Evolutionary conservation across 1,140 invertebrate species (phyloP), one percentile per base, ranked within the genome.

Genomic region (Bombus breviceps): DNA sequence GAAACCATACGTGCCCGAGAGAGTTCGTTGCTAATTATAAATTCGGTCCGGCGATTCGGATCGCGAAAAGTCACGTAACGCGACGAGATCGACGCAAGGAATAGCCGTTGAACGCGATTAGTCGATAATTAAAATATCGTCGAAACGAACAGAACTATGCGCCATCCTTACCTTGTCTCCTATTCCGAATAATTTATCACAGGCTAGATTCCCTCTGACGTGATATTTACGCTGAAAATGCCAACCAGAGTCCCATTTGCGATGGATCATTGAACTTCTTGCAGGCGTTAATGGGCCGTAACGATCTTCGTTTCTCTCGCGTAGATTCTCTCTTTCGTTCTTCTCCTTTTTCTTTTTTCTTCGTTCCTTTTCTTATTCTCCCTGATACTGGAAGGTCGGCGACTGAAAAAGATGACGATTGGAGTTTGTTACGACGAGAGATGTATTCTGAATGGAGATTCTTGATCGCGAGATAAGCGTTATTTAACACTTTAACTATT

Each of bases 11-110:
- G 86, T 80, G 76, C 47, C 41, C 15, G 39, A 64, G 47, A 68
- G 62, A 3, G 53, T 59, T 53, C 32, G 32, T 25, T 72, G 81
- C 73, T 83, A 88, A 88, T 88, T 88, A 79, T 86, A 86, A 37
- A 88, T 86, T 32, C 53, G 32, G 57, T n/a, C n/a, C 28, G 47
- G 25, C 28, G 59, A 73, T 75, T 59, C n/a, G 59, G 64, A 37
- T 73, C 39, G 53, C 79, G 34, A 69, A 78, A 75, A 84, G 69
- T 53, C 72, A 73, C 75, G 81, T 77, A 80, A 88, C 57, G 34
- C 43, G 83, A 68, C 64, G 32, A 41, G 9, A 68, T 68, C 57
- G 78, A 41, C 37, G 22, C 4, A 9, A 64, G 53, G 8, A 47
- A 77, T 82, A 13, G 34, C 8, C 32, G 47, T 53, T 83, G 34